phyloP scores from a whole-genome alignment of 2,113 vertebrate genomes.

The Lepus timidus region DNA sequence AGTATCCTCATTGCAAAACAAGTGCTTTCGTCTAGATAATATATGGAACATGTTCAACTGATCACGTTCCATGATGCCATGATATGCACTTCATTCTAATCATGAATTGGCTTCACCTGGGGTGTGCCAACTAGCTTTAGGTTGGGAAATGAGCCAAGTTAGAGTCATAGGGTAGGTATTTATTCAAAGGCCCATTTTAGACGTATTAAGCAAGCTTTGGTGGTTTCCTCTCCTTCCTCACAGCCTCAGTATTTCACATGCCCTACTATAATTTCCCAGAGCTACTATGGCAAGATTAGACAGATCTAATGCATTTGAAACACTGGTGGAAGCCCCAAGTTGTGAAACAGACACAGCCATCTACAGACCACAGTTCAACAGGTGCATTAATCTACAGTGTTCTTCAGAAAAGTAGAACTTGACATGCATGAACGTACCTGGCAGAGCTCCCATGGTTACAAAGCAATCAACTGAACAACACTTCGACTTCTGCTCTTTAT shows the following conservation, averaged over 20 bases:
- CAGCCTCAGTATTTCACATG: background rate
- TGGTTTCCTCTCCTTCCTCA: background rate
- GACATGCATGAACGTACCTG: conserved; percentile 83
- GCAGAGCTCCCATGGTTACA: conserved; percentile 82
- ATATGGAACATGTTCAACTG: conserved; percentile 4
- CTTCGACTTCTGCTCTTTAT: conserved; percentile 72
- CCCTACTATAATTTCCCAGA: background rate
- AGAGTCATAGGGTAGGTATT: background rate
- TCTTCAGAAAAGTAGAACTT: conserved; percentile 85
- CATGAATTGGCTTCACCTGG: conserved; percentile 9
- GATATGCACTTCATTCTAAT: background rate
- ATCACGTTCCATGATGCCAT: conserved; percentile 1
- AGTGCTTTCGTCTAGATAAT: background rate
- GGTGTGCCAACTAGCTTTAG: background rate
- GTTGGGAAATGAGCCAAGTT: background rate
- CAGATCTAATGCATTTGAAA: conserved; percentile 14
- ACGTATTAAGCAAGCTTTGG: background rate
- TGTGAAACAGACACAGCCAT: conserved; percentile 47
- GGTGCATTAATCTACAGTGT: conserved; percentile 74
- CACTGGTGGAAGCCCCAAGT: background rate
- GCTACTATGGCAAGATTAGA: background rate
- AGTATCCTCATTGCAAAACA: conserved; percentile 10
- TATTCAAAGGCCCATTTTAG: background rate
- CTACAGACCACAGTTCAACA: conserved; percentile 76
- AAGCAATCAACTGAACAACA: conserved; percentile 77